Evolutionary conservation across 2,797 vertebrate genomes (phyloP), one percentile per base, ranked within the genome.

Genomic region (Distichodus sexfasciatus): DNA sequence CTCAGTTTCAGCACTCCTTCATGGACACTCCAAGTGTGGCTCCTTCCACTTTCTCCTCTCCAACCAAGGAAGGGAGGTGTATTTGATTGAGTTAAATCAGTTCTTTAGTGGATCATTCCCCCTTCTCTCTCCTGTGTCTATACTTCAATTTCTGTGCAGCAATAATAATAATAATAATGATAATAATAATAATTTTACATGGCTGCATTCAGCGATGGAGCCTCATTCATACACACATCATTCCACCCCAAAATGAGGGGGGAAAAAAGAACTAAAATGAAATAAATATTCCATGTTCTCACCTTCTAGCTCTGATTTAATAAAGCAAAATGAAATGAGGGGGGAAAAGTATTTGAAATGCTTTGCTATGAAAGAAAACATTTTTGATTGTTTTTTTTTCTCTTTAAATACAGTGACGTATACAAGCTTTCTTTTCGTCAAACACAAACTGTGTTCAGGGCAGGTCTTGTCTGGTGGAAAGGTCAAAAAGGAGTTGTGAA

Each of bases 371-470:
- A 83, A 87, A 84, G 78, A 73, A 72, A 83, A 77, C 69, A 84
- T 81, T 85, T n/a, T 81, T 77, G 55, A 81, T 82, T 63, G 54
- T 44, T 48, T 60, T 78, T 85, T 59, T 79, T 86, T 83, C 84
- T 83, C 80, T 85, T 90, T 86, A 87, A 89, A 90, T 89, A 90
- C 84, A 90, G 79, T 87, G 82, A 90, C 85, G 88, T 85, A 83
- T 83, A 88, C 82, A 79, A 81, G 84, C 84, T 63, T 69, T 60
- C 43, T 55, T 75, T 61, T 31, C 63, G 40, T 58, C 79, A 82
- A 76, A 89, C 84, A 80, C 70, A 87, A 87, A 85, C 66, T 80
- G 76, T 80, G 74, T 76, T 84, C 21, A 38, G 44, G 79, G 80
- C 84, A 80, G 33, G 69, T 75, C 59, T 66, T 79, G 73, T 62